Evolutionary conservation across 2,888 invertebrate genomes (phyloP).

Genomic region (Lottia gigantea): DNA sequence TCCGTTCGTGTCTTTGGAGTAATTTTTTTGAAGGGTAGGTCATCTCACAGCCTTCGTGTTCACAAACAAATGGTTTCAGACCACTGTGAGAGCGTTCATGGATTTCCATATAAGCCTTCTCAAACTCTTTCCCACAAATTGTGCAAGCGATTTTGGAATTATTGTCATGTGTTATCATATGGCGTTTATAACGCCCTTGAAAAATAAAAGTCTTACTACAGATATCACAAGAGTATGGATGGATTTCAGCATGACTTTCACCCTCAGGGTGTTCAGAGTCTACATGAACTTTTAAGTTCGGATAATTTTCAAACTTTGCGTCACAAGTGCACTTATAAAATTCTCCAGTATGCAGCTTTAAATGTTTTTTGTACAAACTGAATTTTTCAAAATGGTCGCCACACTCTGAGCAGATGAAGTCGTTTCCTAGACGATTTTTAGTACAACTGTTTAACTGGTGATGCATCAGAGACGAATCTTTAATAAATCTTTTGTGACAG

Average conservation of each 20-base stretch:
- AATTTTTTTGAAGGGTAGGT: neutral
- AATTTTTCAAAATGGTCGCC: neutral
- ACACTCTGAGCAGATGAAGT: neutral
- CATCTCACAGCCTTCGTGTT: neutral
- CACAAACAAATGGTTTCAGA: neutral
- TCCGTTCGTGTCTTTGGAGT: neutral
- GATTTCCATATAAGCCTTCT: neutral
- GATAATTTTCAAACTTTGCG: neutral
- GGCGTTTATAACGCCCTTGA: neutral
- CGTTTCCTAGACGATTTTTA: neutral
- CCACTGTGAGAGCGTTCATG: neutral
- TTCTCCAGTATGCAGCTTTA: neutral
- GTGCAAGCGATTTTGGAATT: conserved; percentile 2
- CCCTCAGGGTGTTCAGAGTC: neutral
- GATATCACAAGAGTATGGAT: neutral
- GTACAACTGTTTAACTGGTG: neutral
- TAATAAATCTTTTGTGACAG: conserved; percentile 6
- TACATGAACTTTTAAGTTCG: neutral
- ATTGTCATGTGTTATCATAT: conserved; percentile 5
- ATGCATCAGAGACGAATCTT: neutral
- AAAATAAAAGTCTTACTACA: neutral
- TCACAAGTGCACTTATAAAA: conserved; percentile 4
- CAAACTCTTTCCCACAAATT: neutral
- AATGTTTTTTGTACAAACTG: neutral
- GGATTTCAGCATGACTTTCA: neutral